Evolutionary conservation across 2,888 invertebrate genomes (phyloP), one percentile per base, ranked within the genome.

Genomic region (Phasia obesa): DNA sequence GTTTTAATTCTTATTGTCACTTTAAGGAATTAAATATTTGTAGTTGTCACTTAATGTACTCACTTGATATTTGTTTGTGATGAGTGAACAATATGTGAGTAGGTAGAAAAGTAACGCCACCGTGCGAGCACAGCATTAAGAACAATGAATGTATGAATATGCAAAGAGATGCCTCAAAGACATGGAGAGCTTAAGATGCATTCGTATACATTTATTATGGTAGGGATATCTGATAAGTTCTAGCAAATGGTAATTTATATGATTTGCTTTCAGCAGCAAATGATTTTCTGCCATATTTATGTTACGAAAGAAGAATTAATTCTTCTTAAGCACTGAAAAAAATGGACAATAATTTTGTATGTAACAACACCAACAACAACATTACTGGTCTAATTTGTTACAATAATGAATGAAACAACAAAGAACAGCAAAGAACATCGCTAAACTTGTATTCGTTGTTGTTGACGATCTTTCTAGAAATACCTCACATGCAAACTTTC

Each of bases 11-110:
- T 74, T 74, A 69, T 60, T 73, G 60, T 74, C 67, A 74, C 60
- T 83, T 79, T 53, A 83, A 83, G 71, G 64, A 42, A 75, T 83
- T 75, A 79, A 83, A 79, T 71, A 71, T 83, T 70, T 55, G 53
- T 17, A 53, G 65, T 67, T 83, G 65, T 71, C 51, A 76, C 71
- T 44, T 38, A 71, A 51, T 71, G 64, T 75, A 38, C 60, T 59
- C 64, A 71, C 11, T 38, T 70, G 78, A 75, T 78, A 70, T 51
- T 70, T 73, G 78, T 70, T 69, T 47, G 78, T 78, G 78, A 70
- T 70, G 78, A 59, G 49, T 77, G 78, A 74, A 70, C 49, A 74
- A 60, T 78, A 11, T 11, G 11, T 11, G 5, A 35, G 25, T 47
- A 75, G 65, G 57, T 78, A 74, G 62, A 73, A 59, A 27, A 74